A percentile compares a stretch with the other conserved stretches of the same genome.
Conservation (phyloP, 2,797 vertebrate genomes). For the Molossus molossus region DNA sequence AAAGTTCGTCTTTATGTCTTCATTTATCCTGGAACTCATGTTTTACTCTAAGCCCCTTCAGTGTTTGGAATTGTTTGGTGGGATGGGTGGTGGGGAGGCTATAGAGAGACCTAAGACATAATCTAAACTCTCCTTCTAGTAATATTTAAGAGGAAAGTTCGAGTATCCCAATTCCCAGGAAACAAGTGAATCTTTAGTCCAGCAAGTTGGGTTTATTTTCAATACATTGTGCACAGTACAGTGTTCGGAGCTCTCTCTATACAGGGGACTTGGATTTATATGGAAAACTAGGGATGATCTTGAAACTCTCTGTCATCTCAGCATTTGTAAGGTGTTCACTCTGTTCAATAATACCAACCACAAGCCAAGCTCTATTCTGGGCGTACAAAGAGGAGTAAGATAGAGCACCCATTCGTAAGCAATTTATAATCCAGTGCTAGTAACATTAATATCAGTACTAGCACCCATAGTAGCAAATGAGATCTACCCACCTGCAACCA, state of each 20-base stretch:
- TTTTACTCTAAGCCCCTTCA: neutral
- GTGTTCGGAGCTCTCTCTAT: neutral
- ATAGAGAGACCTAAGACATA: neutral
- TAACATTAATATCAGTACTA: neutral
- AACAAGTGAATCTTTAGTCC: neutral
- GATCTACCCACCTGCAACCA: neutral
- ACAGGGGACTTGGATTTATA: neutral
- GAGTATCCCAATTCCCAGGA: neutral
- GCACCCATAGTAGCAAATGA: neutral
- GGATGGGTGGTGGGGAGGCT: neutral
- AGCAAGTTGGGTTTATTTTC: constrained; percentile 27
- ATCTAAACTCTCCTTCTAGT: neutral
- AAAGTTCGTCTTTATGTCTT: neutral
- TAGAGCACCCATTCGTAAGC: neutral
- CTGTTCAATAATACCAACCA: neutral
- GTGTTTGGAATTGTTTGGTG: neutral
- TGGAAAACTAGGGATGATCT: constrained; percentile 4
- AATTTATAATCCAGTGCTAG: neutral
- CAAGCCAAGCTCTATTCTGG: neutral
- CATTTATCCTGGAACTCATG: neutral
- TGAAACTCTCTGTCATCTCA: neutral
- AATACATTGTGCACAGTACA: neutral
- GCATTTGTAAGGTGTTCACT: constrained; percentile 41
- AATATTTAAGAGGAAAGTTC: constrained; percentile 39
- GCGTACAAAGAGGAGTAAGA: neutral